Base-by-base conservation (phyloP, 2,113 vertebrate genomes). In the Cheilinus undulatus region DNA sequence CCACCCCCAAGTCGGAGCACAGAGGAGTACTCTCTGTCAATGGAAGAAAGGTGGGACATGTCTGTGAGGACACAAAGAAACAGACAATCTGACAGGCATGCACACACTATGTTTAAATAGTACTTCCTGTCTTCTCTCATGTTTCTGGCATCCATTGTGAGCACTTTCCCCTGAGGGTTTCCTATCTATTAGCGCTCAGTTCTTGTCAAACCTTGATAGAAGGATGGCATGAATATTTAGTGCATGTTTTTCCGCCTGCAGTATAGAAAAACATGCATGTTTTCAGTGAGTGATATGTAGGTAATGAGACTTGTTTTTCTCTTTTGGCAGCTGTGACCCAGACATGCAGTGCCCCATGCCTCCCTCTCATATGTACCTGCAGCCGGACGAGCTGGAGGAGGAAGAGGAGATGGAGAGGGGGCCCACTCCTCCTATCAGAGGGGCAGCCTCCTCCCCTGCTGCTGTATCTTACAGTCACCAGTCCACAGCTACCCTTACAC, bases 391-490 rank as follows among this genome's bases (percentile, higher is more conserved):
- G 65, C 91, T 99, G 52, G 97, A 99, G 89, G 94, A 95, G 69
- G 93, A 94, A 59, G 93, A 94, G 72, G 94, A 92, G 82, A 94
- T 97, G 82, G 98, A 99, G 76, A 90, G 97, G 77, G 97, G 97
- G 9, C 98, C 97, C 59, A 99, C 97, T 0, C 98, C 97, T 5
- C 98, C 98, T 1, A 88, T 99, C 8, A 92, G 97, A 26, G 97
- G 98, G 45, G 96, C 97, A 11, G 97, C 98, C 36, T 99, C 98
- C 12, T 99, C 97, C 42, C 97, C 97, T 12, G 98, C 97, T 0
- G 97, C 97, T 0, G 96, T 98, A 48, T 99, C 98, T 64, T 99
- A 99, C 36, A 99, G 98, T 78, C 97, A 99, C 85, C 97, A 99
- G 86, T 99, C 98, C 73, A 99, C 97, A 8, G 97, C 97, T 85